These are phyloP conservation scores for Agapornis roseicollis DNA, from an alignment of 2,113 vertebrate genomes.

Conservation along the genomic window DNA sequence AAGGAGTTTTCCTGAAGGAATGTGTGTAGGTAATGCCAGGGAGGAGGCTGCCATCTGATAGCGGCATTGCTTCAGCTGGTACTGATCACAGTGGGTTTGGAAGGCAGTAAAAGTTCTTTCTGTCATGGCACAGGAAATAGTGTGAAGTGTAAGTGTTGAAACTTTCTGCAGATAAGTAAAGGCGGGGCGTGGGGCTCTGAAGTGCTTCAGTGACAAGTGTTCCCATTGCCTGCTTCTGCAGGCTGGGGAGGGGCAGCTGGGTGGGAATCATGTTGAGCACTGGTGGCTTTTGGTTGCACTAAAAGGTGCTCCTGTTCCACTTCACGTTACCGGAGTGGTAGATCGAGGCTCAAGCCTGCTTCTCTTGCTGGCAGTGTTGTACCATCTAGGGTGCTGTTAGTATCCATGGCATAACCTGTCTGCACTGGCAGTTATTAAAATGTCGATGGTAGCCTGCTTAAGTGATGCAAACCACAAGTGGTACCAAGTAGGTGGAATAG, in stretches of 20 bases:
- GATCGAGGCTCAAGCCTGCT: background rate
- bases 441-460: background rate
- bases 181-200: background rate
- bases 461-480: background rate
- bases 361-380: background rate
- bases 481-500: background rate
- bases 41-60: background rate
- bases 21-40: background rate
- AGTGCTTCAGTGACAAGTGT: background rate
- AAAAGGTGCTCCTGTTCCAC: background rate
- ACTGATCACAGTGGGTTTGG: background rate
- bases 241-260: background rate
- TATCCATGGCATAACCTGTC: background rate
- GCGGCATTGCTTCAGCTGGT: background rate
- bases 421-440: background rate
- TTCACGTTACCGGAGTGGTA: background rate
- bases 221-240: background rate
- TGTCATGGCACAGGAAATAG: conserved; percentile 25
- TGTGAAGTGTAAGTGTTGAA: background rate
- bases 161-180: conserved; percentile 18
- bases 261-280: background rate
- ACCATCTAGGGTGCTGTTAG: background rate
- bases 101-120: background rate
- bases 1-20: background rate
- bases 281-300: background rate